Conservation (phyloP, 2,113 vertebrate genomes). For the Phylloscopus whistleri region DNA sequence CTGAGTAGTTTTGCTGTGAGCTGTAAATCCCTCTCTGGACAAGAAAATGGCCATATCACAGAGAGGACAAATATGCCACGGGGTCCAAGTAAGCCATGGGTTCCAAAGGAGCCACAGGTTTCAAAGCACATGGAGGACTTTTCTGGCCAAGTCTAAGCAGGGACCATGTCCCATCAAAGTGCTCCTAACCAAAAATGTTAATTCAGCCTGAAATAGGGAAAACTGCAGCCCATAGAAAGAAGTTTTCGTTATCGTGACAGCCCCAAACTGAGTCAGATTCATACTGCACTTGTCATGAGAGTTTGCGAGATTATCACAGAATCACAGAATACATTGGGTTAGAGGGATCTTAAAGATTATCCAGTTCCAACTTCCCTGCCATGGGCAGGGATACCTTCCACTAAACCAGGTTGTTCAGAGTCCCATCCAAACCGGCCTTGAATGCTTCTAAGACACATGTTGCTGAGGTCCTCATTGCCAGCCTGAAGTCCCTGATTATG, state of each 20-base stretch:
- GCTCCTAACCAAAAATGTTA: neutral
- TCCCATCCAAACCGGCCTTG: neutral
- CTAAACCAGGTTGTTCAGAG: neutral
- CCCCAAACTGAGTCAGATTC: neutral
- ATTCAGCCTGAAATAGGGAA: neutral
- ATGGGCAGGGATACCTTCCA: neutral
- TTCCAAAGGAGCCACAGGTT: neutral
- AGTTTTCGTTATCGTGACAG: neutral
- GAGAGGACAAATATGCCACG: neutral
- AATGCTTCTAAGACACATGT: neutral
- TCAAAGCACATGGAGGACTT: neutral
- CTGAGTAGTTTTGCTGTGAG: neutral
- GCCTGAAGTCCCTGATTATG: neutral
- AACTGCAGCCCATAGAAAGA: neutral
- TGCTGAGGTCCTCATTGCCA: neutral
- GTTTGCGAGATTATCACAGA: neutral
- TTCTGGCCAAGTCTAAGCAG: neutral
- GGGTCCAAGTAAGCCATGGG: neutral
- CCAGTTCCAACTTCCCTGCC: neutral
- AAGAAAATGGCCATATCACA: neutral
- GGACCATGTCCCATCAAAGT: neutral
- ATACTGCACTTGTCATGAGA: neutral
- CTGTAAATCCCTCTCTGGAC: neutral
- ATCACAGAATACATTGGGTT: neutral
- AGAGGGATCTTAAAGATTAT: neutral